These are phyloP conservation scores for Anoplolepis gracilipes DNA, from an alignment of 1,140 invertebrate species.

Conservation along the genomic window DNA sequence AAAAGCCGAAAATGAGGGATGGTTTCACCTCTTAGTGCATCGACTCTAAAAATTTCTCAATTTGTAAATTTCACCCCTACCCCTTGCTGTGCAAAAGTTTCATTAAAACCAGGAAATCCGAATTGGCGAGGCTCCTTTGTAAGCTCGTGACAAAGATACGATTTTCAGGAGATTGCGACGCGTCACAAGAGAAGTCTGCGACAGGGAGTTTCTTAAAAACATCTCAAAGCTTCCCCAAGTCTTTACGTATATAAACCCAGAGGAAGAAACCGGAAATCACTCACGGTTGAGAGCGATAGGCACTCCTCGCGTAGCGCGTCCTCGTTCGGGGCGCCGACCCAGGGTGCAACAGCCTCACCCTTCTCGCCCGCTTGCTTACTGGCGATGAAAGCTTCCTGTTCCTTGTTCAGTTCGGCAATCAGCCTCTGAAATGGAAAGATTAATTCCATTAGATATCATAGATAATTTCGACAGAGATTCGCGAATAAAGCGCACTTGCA, in stretches of 20 bases:
- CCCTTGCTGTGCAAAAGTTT: no score
- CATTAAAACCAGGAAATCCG: no score
- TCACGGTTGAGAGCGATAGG: constrained; percentile 95
- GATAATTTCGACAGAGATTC: neutral
- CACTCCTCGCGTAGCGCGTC: constrained; percentile 97
- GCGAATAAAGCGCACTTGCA: neutral
- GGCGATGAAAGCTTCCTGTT: constrained; percentile 97
- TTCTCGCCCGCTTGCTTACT: constrained; percentile 91
- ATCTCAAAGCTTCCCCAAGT: neutral
- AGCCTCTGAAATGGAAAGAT: constrained; percentile 91
- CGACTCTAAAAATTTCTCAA: no score
- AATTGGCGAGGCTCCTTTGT: no score
- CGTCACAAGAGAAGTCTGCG: neutral
- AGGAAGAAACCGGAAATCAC: constrained; percentile 73
- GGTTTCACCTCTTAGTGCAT: no score
- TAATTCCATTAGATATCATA: constrained; percentile 37
- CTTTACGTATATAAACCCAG: neutral
- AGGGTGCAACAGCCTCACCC: constrained; percentile 94
- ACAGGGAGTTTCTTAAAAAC: neutral
- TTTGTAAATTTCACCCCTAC: no score
- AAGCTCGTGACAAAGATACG: neutral
- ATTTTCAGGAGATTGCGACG: neutral
- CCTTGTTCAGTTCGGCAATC: constrained; percentile 97
- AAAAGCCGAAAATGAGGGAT: no score
- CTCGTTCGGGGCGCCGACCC: constrained; percentile 96